Percentiles rank a stretch among this genome's conserved stretches.
Evolutionary conservation across 2,797 vertebrate species (phyloP).

Genomic region (Pipistrellus pygmaeus): DNA sequence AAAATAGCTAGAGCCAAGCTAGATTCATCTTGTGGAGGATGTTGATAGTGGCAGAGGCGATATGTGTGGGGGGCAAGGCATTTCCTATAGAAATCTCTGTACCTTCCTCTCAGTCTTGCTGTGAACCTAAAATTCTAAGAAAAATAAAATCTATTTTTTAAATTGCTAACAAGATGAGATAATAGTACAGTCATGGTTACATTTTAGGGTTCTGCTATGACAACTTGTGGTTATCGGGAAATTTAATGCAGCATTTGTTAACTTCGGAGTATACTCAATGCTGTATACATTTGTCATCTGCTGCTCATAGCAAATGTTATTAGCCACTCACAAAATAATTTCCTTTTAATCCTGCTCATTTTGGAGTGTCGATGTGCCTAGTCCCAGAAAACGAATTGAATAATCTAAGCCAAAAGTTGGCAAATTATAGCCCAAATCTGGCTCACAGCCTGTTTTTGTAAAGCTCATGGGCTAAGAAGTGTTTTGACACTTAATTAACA

Average conservation of each 20-base stretch:
- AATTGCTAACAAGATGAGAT: neutral
- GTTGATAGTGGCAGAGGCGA: no score
- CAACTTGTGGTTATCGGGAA: neutral
- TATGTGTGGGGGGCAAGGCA: no score
- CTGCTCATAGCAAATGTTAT: neutral
- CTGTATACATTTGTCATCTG: neutral
- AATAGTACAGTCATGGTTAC: neutral
- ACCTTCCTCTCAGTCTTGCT: neutral
- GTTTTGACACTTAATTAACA: neutral
- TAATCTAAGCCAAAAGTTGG: neutral
- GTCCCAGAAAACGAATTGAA: neutral
- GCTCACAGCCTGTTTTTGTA: neutral
- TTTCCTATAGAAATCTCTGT: neutral
- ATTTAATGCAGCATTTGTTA: neutral
- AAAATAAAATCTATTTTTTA: neutral
- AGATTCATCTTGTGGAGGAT: no score
- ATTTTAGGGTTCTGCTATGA: neutral
- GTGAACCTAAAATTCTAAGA: conserved; percentile 1
- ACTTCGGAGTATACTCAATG: neutral
- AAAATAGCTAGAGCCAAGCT: neutral
- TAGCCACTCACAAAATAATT: neutral
- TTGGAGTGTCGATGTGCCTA: neutral
- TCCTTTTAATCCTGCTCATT: neutral
- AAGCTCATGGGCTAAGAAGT: neutral
- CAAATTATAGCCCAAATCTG: neutral